Evolutionary conservation across 2,888 invertebrate species (phyloP), one percentile per base, ranked within the genome.

Genomic region (Hyppa rectilinea): DNA sequence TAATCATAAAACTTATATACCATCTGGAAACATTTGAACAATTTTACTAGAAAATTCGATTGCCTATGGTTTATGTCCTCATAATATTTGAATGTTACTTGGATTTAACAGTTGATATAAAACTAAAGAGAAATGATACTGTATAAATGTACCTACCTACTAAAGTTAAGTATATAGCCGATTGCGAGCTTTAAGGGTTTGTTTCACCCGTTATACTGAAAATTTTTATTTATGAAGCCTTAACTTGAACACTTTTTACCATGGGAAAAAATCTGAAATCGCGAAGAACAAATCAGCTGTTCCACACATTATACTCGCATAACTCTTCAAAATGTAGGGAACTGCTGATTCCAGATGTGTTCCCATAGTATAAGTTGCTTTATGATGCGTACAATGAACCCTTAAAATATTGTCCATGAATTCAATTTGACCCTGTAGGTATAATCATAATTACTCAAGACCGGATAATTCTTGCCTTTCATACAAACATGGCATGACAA

Each of bases 1-100:
- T 38, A 71, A 66, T 67, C 78, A 72, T 83, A 82, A 84, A 81
- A 80, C 38, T 59, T 68, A 68, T 68, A 68, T 62, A 60, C 38
- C 47, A 65, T 78, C 67, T 59, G n/a, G n/a, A 60, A 82, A 78
- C 38, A 69, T 78, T 73, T 85, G 60, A 75, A 69, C 56, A 65
- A 36, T 71, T 64, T 72, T 29, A 64, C 49, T 56, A n/a, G 52
- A 52, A 75, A 78, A 83, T 78, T 76, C 50, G 78, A 75, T 78
- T 76, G 77, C 63, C 55, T 63, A 67, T 45, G 61, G 67, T 71
- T 55, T 73, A 73, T 63, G 40, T 71, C 59, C 78, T 58, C 59
- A 75, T 74, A 71, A 69, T 38, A 64, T 67, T 65, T 72, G 50
- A 63, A 29, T 40, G 26, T 4, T 55, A 38, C 38, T 69, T 36